Percentiles rank a stretch among this genome's conserved stretches.
These are phyloP conservation scores for Corvus moneduloides DNA, from an alignment of 2,113 vertebrate species.

Conservation along the genomic window DNA sequence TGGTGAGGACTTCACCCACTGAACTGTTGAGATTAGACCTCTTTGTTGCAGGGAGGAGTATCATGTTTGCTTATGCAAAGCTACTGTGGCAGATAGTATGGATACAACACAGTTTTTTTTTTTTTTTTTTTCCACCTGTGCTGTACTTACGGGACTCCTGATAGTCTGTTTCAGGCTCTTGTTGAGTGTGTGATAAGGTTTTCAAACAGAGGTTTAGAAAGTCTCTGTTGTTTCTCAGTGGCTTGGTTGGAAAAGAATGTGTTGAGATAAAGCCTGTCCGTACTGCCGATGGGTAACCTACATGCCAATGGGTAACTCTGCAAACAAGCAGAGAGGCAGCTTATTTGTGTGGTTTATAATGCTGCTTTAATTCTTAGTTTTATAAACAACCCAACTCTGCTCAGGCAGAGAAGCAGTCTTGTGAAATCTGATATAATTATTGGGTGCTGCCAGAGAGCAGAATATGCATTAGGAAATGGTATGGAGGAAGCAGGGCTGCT, in stretches of 20 bases:
- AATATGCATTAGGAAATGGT: background rate
- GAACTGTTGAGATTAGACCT: background rate
- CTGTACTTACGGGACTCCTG: background rate
- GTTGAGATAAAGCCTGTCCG: background rate
- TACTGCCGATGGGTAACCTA: fast-evolving
- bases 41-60: background rate
- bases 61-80: background rate
- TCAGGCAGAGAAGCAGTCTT: background rate
- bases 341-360: background rate
- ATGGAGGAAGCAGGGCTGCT: background rate
- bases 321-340: background rate
- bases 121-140: background rate
- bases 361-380: background rate
- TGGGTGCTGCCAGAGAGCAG: background rate
- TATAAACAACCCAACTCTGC: background rate
- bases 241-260: background rate
- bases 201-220: background rate
- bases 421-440: background rate
- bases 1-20: background rate
- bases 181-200: background rate
- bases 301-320: too few species aligned
- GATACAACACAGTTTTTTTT: background rate
- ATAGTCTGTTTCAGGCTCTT: background rate
- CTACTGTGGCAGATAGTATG: background rate
- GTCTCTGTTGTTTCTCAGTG: background rate